Evolutionary conservation across 2,113 vertebrate species (phyloP).

Genomic region (Crotalus tigris): DNA sequence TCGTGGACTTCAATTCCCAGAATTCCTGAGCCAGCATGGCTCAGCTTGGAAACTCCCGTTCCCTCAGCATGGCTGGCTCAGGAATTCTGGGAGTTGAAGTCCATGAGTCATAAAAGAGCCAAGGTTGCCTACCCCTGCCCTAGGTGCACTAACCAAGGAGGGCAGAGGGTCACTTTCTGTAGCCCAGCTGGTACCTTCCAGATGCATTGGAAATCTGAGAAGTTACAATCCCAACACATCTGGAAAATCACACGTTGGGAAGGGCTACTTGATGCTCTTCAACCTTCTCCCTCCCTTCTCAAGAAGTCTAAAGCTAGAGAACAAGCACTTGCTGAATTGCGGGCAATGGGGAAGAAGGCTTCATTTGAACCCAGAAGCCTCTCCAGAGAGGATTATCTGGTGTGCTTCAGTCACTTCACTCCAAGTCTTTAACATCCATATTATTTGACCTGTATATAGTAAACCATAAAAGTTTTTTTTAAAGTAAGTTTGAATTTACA

Average conservation of each 20-base stretch:
- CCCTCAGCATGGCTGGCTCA: too few species aligned
- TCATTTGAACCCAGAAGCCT: not conserved
- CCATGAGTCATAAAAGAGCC: too few species aligned
- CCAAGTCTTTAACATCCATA: conserved; percentile 29
- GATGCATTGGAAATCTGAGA: not conserved
- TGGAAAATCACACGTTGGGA: not conserved
- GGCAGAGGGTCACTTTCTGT: not conserved
- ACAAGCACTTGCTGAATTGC: not conserved
- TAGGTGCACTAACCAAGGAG: too few species aligned
- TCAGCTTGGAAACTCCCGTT: too few species aligned
- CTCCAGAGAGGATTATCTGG: not conserved
- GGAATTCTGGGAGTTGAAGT: too few species aligned
- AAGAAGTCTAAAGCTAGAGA: not conserved
- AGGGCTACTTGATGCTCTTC: not conserved
- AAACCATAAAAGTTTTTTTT: conserved; percentile 36
- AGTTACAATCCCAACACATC: not conserved
- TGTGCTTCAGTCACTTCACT: not conserved
- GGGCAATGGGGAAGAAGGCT: conserved; percentile 23
- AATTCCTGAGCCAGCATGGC: too few species aligned
- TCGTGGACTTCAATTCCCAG: too few species aligned
- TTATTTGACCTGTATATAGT: conserved; percentile 51
- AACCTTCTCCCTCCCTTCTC: not conserved
- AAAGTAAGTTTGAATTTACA: conserved; percentile 51
- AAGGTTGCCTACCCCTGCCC: too few species aligned
- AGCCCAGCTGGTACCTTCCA: not conserved